Conservation (phyloP, 1,140 invertebrate species). For the Belonocnema kinseyi region DNA sequence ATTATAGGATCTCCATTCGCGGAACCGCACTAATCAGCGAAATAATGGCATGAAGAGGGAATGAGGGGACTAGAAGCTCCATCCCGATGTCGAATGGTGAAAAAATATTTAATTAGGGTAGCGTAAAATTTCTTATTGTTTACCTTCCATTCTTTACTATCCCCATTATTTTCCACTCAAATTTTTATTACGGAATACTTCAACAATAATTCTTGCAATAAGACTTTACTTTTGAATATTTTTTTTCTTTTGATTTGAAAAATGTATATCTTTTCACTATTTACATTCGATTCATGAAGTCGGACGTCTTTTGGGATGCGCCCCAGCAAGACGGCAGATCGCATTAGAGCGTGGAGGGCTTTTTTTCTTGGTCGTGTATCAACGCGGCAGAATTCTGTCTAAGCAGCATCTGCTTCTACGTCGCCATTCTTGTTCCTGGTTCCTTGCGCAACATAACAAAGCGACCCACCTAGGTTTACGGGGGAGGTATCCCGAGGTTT, state of each 20-base stretch:
- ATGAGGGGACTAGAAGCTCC: not conserved
- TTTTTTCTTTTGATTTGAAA: not conserved
- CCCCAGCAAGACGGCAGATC: slow-evolving; percentile 49
- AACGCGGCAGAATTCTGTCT: slow-evolving; percentile 53
- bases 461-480: slow-evolving; percentile 59
- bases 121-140: not conserved
- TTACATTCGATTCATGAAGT: slow-evolving; percentile 15
- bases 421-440: slow-evolving; percentile 59
- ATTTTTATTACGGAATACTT: no score
- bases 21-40: slow-evolving; percentile 48
- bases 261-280: not conserved
- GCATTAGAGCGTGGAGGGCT: slow-evolving; percentile 63
- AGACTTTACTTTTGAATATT: not conserved
- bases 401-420: slow-evolving; percentile 69
- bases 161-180: no score
- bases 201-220: no score
- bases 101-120: slow-evolving; percentile 27
- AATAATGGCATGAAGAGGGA: slow-evolving; percentile 21
- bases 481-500: slow-evolving; percentile 66
- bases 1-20: slow-evolving; percentile 43
- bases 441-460: slow-evolving; percentile 65
- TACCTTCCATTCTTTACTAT: no score
- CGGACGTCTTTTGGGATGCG: slow-evolving; percentile 24
- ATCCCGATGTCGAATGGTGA: slow-evolving; percentile 1
- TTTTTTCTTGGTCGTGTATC: slow-evolving; percentile 58